Conservation (phyloP, 1,140 invertebrate genomes). For the Ctenoplectra terminalis region DNA sequence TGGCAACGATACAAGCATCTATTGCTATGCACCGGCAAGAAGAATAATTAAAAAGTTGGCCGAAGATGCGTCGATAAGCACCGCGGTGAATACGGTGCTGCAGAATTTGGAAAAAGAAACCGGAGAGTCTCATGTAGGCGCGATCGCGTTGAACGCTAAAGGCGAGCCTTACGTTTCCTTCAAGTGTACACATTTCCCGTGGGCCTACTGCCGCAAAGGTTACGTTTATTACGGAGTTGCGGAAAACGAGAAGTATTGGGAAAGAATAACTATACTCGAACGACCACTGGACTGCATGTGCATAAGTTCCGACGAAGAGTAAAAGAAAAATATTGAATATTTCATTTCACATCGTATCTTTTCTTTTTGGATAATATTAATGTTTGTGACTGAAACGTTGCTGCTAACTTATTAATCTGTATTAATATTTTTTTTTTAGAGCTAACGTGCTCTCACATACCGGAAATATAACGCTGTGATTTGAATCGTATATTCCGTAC, state of each 20-base stretch:
- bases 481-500: slow-evolving; percentile 86
- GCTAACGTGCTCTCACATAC: slow-evolving; percentile 74
- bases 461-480: slow-evolving; percentile 86
- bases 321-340: neutral
- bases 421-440: neutral
- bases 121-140: slow-evolving; percentile 42
- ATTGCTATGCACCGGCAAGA: slow-evolving; percentile 59
- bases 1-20: slow-evolving; percentile 59
- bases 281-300: slow-evolving; percentile 64
- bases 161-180: slow-evolving; percentile 57
- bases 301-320: slow-evolving; percentile 36
- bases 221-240: slow-evolving; percentile 61
- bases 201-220: slow-evolving; percentile 64
- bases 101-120: slow-evolving; percentile 49
- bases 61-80: neutral
- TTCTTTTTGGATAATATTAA: slow-evolving; percentile 1
- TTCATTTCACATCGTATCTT: neutral
- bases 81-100: slow-evolving; percentile 40
- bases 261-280: slow-evolving; percentile 58
- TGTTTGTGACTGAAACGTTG: neutral
- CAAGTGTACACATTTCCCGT: slow-evolving; percentile 62
- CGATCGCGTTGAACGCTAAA: slow-evolving; percentile 49
- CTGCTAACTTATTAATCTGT: neutral
- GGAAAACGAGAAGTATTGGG: slow-evolving; percentile 55
- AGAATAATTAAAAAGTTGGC: slow-evolving; percentile 53